Percentiles rank a stretch among this genome's conserved stretches.
Evolutionary conservation across 2,797 vertebrate genomes (phyloP).

Genomic region (Halcyon chelicuti): DNA sequence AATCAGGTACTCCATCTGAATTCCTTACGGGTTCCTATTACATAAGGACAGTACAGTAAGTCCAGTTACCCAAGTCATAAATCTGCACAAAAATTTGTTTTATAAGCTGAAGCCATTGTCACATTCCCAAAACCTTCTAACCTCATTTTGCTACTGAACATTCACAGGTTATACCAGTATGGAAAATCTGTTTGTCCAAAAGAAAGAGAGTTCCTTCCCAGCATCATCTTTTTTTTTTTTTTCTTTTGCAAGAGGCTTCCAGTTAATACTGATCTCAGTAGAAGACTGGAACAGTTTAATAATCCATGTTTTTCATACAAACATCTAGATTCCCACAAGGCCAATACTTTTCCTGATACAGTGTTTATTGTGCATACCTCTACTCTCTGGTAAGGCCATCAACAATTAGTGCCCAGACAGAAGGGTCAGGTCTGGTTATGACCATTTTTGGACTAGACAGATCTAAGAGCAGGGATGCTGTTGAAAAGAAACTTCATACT

Average conservation of each 20-base stretch:
- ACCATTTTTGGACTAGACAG: neutral
- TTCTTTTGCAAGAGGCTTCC: neutral
- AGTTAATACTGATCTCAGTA: neutral
- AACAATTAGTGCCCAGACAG: neutral
- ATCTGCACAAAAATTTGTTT: neutral
- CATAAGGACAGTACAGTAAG: neutral
- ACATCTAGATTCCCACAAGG: neutral
- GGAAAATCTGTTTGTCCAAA: neutral
- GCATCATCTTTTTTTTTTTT: neutral
- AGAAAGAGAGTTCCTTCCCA: neutral
- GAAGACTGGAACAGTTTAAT: neutral
- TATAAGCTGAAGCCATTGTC: neutral
- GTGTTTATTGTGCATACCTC: neutral
- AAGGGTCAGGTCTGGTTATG: neutral
- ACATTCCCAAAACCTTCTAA: neutral
- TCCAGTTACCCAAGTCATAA: neutral
- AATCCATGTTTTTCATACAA: neutral
- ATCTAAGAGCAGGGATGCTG: neutral
- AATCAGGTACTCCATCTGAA: neutral
- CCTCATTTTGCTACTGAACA: neutral
- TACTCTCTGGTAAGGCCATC: neutral
- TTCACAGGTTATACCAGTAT: neutral
- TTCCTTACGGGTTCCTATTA: neutral
- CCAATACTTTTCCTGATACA: neutral
- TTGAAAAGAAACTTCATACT: neutral